Base-by-base conservation (phyloP, 2,797 vertebrate species). In the Gobio occitaniae region DNA sequence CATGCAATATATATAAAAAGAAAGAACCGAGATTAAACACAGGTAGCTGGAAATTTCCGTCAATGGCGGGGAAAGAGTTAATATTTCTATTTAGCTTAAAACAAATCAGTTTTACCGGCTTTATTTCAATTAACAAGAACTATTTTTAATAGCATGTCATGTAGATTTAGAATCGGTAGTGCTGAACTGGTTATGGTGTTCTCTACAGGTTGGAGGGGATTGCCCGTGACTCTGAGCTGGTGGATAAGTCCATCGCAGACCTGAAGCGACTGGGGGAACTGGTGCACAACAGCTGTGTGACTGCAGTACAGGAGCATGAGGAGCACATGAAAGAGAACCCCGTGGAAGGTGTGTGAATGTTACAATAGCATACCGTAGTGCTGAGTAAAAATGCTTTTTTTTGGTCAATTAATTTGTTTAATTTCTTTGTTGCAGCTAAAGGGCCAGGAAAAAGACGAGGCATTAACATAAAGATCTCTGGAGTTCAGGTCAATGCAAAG, bases 401-500 rank as follows among this genome's bases (percentile, higher is more conserved):
- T 54, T 9, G 0, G 0, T 25, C 3, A 0, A 0, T 36, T 78
- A 17, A 70, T 61, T 21, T 38, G 25, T 36, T 21, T 38, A 12
- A 11, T 59, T 13, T 44, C 17, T 74, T 19, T 63, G 12, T 50
- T 93, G 44, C 87, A 99, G 98, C 96, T 66, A 99, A 99, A 95
- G 98, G 98, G 82, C 98, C 98, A 29, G 98, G 98, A 82, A 99
- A 99, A 92, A 96, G 98, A 82, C 92, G 97, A 92, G 98, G 98
- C 69, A 98, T 99, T 50, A 99, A 99, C 80, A 98, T 99, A 90
- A 99, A 99, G 94, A 99, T 99, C 91, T 99, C 98, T 11, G 98
- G 98, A 87, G 98, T 99, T 87, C 98, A 99, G 90, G 98, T 99
- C 92, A 99, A 99, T 0, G 98, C 98, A 84, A 99, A 99, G 90